Evolutionary conservation across 2,888 invertebrate genomes (phyloP).

Genomic region (Sclerodermus sp.): DNA sequence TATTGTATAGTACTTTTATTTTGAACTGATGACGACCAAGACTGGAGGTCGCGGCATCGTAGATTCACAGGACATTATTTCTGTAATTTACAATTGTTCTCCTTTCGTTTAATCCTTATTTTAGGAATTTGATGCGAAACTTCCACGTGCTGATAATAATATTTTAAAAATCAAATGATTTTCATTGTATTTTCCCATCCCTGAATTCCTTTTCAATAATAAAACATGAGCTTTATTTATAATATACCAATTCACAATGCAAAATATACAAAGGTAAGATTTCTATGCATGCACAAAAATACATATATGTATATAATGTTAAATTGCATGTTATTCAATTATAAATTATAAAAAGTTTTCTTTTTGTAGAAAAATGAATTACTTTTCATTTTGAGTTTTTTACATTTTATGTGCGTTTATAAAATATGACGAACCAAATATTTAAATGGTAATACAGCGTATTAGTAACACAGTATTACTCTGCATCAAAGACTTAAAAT

Average conservation of each 20-base stretch:
- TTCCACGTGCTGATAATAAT: conserved; percentile 57
- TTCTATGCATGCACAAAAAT: no score
- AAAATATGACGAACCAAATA: no score
- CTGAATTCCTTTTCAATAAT: not conserved
- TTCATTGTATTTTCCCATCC: conserved; percentile 1
- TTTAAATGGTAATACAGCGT: no score
- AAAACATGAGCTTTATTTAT: not conserved
- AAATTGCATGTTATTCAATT: no score
- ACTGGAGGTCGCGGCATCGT: conserved; percentile 1
- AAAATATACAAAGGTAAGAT: no score
- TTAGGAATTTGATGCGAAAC: conserved; percentile 44
- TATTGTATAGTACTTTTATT: conserved; percentile 37
- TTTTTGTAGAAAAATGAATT: no score
- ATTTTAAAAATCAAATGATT: conserved; percentile 40
- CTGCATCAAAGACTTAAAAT: no score
- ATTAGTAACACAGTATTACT: no score
- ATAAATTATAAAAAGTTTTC: no score
- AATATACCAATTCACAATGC: not conserved
- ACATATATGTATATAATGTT: no score
- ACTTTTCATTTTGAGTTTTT: no score
- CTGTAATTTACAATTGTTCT: conserved; percentile 44
- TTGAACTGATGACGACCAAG: not conserved
- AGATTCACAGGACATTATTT: conserved; percentile 5
- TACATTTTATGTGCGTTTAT: no score
- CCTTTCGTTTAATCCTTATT: conserved; percentile 40